These are phyloP conservation scores for Ganaspis sp. DNA, from an alignment of 1,140 invertebrate genomes.

Conservation along the genomic window DNA sequence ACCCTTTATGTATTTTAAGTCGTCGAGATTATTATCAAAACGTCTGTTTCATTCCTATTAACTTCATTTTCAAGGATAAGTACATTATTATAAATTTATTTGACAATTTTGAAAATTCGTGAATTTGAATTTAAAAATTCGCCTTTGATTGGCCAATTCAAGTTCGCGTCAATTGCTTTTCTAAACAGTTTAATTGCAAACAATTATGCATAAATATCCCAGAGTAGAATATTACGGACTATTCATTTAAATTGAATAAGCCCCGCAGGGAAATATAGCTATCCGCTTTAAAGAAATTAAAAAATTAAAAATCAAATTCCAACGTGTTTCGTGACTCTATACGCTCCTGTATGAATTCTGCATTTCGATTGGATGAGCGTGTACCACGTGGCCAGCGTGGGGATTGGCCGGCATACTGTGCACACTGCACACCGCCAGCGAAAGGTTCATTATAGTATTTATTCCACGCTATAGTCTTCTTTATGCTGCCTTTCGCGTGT, in stretches of 20 bases:
- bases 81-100: not conserved
- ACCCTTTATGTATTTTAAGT: no score
- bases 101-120: not conserved
- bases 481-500: slow-evolving; percentile 42
- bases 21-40: no score
- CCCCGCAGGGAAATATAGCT: slow-evolving; percentile 38
- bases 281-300: slow-evolving; percentile 21
- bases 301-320: not conserved
- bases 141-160: not conserved
- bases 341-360: slow-evolving; percentile 24
- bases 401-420: slow-evolving; percentile 59
- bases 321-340: not conserved
- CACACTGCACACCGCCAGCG: slow-evolving; percentile 55
- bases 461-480: slow-evolving; percentile 59
- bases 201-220: not conserved
- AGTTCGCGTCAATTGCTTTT: no score
- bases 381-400: slow-evolving; percentile 61
- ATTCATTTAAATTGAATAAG: slow-evolving; percentile 34
- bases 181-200: no score
- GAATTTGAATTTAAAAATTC: slow-evolving; percentile 2
- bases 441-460: slow-evolving; percentile 65
- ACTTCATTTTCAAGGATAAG: no score
- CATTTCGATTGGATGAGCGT: slow-evolving; percentile 53
- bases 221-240: not conserved
- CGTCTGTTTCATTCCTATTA: no score